Base-by-base conservation (phyloP, 2,797 vertebrate species). In the Rhincodon typus region DNA sequence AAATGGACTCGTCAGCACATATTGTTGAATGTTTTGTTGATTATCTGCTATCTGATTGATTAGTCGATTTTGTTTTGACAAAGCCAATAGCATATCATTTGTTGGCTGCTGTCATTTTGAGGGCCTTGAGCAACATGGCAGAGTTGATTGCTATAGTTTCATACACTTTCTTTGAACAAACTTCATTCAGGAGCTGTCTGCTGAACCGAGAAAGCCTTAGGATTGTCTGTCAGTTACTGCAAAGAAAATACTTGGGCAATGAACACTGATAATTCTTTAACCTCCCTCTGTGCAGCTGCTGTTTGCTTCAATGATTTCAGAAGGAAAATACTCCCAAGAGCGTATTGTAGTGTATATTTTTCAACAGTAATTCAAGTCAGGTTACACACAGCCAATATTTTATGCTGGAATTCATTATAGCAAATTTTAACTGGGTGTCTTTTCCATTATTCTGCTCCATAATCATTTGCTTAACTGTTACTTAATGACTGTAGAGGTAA, bases 321-420 rank as follows among this genome's bases (percentile, higher is more conserved):
- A 57, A 30, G 34, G 87, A 30, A 88, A 57, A 62, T 66, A 8
- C 88, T 88, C 86, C 57, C 66, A 34, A n/a, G 88, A 66, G 30
- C 30, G 66, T 17, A n/a, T 30, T 62, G 21, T 66, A n/a, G 82
- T 46, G 21, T 46, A 19, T n/a, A 57, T 34, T 91, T 91, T 66
- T 91, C 57, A 91, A 91, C n/a, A 91, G 57, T 91, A 91, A 34
- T 91, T 91, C 53, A 62, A 66, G 34, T n/a, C 88, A 21, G 87
- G 66, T 66, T 91, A 38, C 30, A 34, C 88, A 1, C 30, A 1
- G 62, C 30, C 34, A 66, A 84, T 84, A 84, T 46, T 84, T 84
- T 84, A 84, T 19, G 23, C 82, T 84, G 30, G n/a, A 19, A 91
- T 66, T 91, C 13, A 91, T 66, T 34, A 91, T 66, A 6, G 57